These are phyloP conservation scores for Neolamprologus toae DNA, from an alignment of 2,113 vertebrate genomes.

Conservation along the genomic window DNA sequence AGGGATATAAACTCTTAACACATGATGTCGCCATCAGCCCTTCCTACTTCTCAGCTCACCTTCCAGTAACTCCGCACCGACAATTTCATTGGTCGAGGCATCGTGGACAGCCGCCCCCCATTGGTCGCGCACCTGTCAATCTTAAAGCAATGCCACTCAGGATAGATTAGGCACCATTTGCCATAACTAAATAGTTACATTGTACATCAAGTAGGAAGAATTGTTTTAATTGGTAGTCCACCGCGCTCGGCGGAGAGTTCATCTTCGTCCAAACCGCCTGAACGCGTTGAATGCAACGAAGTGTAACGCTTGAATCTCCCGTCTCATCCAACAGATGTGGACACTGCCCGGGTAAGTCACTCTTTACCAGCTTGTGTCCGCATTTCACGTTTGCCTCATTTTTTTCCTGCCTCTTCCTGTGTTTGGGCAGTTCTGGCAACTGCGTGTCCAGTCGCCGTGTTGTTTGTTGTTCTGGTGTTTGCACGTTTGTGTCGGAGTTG, in stretches of 20 bases:
- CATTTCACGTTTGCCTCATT: conserved; percentile 16
- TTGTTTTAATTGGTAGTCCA: conserved; percentile 34
- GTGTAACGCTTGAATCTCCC: conserved; percentile 8
- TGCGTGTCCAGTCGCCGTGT: neutral
- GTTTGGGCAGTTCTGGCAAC: neutral
- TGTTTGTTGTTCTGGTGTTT: neutral
- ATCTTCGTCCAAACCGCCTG: neutral
- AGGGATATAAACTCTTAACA: conserved; percentile 62
- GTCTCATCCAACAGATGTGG: conserved; percentile 68
- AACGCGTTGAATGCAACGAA: conserved; percentile 8
- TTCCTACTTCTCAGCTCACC: conserved; percentile 50
- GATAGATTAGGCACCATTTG: conserved; percentile 73
- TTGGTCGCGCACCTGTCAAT: conserved; percentile 58
- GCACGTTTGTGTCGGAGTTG: conserved; percentile 1
- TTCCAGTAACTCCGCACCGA: conserved; percentile 31
- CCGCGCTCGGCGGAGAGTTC: conserved; percentile 16
- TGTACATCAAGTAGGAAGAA: conserved; percentile 51
- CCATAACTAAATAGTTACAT: conserved; percentile 73
- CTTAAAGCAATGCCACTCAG: conserved; percentile 58
- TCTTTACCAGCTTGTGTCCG: conserved; percentile 39
- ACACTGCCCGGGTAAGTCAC: conserved; percentile 70
- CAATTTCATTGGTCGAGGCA: conserved; percentile 45
- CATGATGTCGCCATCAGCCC: conserved; percentile 60
- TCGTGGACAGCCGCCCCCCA: neutral
- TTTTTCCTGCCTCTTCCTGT: neutral